Evolutionary conservation across 2,888 invertebrate genomes (phyloP), one percentile per base, ranked within the genome.

Genomic region (Pseudanteris insignis): DNA sequence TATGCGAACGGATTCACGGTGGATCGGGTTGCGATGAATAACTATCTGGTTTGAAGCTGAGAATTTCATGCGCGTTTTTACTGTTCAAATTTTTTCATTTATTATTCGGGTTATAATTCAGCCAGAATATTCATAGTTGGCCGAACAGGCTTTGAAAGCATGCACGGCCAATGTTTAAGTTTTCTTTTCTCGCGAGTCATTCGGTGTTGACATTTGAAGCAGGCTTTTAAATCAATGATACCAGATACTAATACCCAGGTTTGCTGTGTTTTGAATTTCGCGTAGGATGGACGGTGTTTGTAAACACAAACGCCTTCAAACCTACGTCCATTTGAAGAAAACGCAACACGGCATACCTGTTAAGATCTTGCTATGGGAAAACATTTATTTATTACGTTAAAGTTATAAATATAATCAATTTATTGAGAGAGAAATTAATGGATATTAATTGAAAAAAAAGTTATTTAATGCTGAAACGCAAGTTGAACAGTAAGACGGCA

Each of bases 221-320:
- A 28, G 38, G 38, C 38, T 26, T 38, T 38, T 38, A 38, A 38
- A 15, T 38, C 28, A 24, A 24, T 36, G 36, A 36, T 36, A 12
- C 24, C 11, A 30, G 30, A 30, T 18, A 6, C 18, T 18, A 18
- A 18, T 18, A 18, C 6, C 18, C 18, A 18, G 18, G 18, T 18
- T 18, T 6, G 18, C 3, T 6, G 18, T 18, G 18, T 18, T 18
- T 18, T 18, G 3, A 3, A 26, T 32, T 24, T 6, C 13, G 24
- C 32, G 32, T 32, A 25, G 32, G 24, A 2, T 43, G 43, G 8
- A 21, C 32, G 6, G 43, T 24, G 43, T 43, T 43, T 43, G 43
- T 43, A 32, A 43, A 43, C 15, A 41, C 18, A 13, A 13, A 12
- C 24, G 7, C 29, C 11, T 18, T 21, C 30, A 12, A 32, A 12